Conservation (phyloP, 1,140 invertebrate genomes). For the Apis laboriosa region DNA sequence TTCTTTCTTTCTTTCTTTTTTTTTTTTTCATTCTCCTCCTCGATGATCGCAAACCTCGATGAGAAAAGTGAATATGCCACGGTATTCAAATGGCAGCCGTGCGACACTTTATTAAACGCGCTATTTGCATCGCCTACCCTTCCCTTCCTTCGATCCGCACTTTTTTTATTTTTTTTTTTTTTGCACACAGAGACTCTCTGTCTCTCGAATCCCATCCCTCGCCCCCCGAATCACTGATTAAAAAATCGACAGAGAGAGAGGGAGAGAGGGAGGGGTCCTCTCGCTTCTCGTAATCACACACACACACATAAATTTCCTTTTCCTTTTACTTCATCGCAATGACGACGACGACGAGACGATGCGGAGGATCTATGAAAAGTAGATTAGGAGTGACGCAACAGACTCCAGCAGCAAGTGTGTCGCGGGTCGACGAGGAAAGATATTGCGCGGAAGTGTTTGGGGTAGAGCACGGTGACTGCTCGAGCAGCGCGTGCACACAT, state of each 20-base stretch:
- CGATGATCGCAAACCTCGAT: constrained; percentile 50
- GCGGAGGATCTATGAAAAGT: constrained; percentile 2
- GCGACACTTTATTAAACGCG: constrained; percentile 79
- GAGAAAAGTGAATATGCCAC: constrained; percentile 80
- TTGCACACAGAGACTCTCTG: neutral
- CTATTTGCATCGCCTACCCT: constrained; percentile 69
- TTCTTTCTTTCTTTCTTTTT: neutral
- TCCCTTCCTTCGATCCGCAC: constrained; percentile 26
- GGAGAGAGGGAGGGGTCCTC: too few species aligned
- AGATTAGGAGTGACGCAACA: neutral
- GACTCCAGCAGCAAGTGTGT: neutral
- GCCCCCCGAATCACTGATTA: constrained; percentile 49
- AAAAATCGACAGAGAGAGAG: constrained; percentile 50
- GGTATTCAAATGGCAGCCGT: constrained; percentile 77
- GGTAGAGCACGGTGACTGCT: constrained; percentile 11
- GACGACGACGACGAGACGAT: neutral
- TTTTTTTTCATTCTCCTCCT: neutral
- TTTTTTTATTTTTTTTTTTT: constrained; percentile 45
- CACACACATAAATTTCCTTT: neutral
- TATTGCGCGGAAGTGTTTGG: constrained; percentile 46
- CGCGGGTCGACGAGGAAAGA: constrained; percentile 28
- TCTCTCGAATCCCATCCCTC: neutral
- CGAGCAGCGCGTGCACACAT: constrained; percentile 65
- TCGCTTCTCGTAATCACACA: too few species aligned
- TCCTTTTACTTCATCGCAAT: neutral